These are phyloP conservation scores for Phoebastria nigripes DNA, from an alignment of 2,797 vertebrate genomes.

Conservation along the genomic window DNA sequence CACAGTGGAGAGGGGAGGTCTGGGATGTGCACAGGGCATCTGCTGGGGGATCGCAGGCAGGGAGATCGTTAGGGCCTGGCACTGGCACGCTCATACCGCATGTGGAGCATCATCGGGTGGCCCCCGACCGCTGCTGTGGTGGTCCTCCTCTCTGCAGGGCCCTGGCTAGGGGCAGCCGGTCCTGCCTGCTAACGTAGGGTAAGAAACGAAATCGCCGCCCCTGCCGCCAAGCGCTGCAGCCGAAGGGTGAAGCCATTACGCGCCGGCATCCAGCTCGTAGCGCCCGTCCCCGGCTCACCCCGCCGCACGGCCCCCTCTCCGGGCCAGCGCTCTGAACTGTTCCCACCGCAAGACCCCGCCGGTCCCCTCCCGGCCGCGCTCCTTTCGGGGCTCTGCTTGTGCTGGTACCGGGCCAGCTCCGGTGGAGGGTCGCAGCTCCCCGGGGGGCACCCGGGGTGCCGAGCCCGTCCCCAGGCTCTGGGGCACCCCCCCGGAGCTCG, in stretches of 20 bases:
- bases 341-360: neutral
- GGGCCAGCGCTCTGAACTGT: fast-evolving
- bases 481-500: neutral
- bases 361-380: no score
- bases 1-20: no score
- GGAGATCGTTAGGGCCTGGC: neutral
- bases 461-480: neutral
- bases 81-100: fast-evolving
- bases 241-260: neutral
- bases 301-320: neutral
- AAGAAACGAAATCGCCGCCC: no score
- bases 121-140: neutral
- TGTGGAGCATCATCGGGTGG: fast-evolving
- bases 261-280: neutral
- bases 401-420: neutral
- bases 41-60: neutral
- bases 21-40: neutral
- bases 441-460: neutral
- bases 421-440: no score
- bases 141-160: neutral
- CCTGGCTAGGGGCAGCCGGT: neutral
- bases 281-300: neutral
- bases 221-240: neutral
- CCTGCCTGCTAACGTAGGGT: neutral
- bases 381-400: neutral